Conservation (phyloP, 64 coral and sea anemone genomes). For the Montipora efflorescens region DNA sequence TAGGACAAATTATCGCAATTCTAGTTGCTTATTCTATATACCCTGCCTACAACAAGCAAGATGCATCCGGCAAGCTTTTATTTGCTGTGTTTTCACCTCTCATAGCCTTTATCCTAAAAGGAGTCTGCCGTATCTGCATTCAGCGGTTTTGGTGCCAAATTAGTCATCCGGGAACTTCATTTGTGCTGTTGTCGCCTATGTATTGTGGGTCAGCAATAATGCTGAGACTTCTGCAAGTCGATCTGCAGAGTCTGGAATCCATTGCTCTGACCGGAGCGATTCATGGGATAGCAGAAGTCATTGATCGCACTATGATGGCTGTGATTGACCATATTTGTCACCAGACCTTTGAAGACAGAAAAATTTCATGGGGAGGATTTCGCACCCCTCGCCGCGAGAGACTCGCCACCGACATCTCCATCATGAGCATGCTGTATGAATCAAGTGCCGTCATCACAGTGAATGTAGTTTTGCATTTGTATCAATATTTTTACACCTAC, state of each 20-base stretch:
- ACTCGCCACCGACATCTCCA: constrained; percentile 1
- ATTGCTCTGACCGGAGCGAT: constrained; percentile 14
- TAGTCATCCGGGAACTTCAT: constrained; percentile 38
- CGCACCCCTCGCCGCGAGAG: constrained; percentile 19
- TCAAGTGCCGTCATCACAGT: constrained; percentile 14
- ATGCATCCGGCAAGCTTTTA: background rate
- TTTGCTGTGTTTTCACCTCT: constrained; percentile 4
- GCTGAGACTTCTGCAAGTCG: constrained; percentile 30
- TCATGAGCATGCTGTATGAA: constrained; percentile 25
- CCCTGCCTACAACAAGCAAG: constrained; percentile 17
- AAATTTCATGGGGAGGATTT: constrained; percentile 14
- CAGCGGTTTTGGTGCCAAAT: constrained; percentile 24
- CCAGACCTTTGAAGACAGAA: background rate
- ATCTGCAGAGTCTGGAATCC: constrained; percentile 6
- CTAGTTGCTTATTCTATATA: background rate
- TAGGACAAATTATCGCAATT: background rate
- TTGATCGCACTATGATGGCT: constrained; percentile 5
- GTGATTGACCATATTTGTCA: background rate
- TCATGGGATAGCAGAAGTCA: constrained; percentile 26
- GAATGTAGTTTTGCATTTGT: constrained; percentile 9
- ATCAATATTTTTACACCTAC: constrained; percentile 3
- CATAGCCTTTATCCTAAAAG: background rate
- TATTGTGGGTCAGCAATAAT: constrained; percentile 31
- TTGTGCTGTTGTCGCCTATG: background rate
- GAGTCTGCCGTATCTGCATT: background rate